Evolutionary conservation across 2,797 vertebrate genomes (phyloP).

Genomic region (Thalassophryne amazonica): DNA sequence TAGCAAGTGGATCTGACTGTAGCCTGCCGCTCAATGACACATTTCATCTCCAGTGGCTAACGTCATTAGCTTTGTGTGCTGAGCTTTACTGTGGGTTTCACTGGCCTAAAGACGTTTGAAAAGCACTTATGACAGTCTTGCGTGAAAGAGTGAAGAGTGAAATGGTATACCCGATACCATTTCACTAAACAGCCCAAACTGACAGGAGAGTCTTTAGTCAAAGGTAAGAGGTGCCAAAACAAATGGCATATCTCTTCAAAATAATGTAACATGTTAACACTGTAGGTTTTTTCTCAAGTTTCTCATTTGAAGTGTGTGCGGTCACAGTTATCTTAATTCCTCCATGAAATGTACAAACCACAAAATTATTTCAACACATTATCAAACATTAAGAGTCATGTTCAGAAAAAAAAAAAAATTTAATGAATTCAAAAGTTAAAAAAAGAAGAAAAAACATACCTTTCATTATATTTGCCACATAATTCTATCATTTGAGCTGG

Average conservation of each 20-base stretch:
- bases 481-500: too few relatives aligned
- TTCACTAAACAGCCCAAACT: constrained; percentile 36
- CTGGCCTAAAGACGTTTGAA: constrained; percentile 51
- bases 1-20: constrained; percentile 25
- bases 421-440: too few relatives aligned
- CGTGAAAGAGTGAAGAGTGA: constrained; percentile 21
- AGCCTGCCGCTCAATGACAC: constrained; percentile 37
- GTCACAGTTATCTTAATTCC: too few relatives aligned
- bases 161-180: constrained; percentile 6
- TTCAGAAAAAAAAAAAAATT: too few relatives aligned
- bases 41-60: constrained; percentile 34
- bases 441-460: too few relatives aligned
- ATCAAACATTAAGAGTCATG: too few relatives aligned
- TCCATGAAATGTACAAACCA: too few relatives aligned
- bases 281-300: too few relatives aligned
- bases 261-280: constrained; percentile 28
- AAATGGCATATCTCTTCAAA: constrained; percentile 33
- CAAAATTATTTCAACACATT: too few relatives aligned
- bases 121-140: constrained; percentile 32
- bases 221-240: constrained; percentile 19
- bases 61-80: constrained; percentile 33
- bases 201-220: constrained; percentile 30
- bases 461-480: too few relatives aligned
- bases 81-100: constrained; percentile 8
- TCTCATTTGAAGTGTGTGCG: too few relatives aligned